Base-by-base conservation (phyloP, 2,888 invertebrate genomes). In the Osmoderma eremita region DNA sequence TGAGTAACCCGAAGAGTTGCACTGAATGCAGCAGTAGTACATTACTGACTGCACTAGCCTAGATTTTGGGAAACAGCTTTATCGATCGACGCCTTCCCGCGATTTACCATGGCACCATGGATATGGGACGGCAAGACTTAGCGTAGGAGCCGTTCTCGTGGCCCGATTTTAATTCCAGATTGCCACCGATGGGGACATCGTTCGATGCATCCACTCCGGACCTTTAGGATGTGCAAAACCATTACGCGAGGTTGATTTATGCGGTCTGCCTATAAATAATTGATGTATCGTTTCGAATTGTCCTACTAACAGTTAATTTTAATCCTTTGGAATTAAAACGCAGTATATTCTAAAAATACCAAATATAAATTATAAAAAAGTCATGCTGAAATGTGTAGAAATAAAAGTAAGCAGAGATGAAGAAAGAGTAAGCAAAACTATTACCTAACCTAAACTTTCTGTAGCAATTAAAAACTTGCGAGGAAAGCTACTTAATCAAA, bases 51-150 rank as follows among this genome's bases (percentile, higher is more conserved):
- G 67, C 63, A 67, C 67, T 67, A 62, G 67, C 67, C 67, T 67
- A 67, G 67, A 67, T 67, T 67, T 53, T 42, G 62, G 63, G 67
- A 63, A 54, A 48, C 67, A 67, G 67, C 67, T 67, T 54, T 54
- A 67, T 67, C 63, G 67, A 67, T 67, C 62, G 51, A 42, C 67
- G 62, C 67, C 48, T 51, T 65, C 56, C 22, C 49, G 49, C 22
- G 39, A 65, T 45, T 65, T 56, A 58, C 58, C 22, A 65, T 49
- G 41, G 65, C 48, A 45, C 65, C 65, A 65, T 58, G 22, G 8
- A 10, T 30, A 30, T 5, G 30, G 30, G 30, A 30, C 30, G 30
- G 5, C 38, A 56, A 65, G 65, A 65, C 51, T 62, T 62, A 62
- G 45, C 56, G 63, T 62, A 36, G 36, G 54, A 53, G 61, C 50